Base-by-base conservation (phyloP, 2,113 vertebrate genomes). In the Sapayoa aenigma region DNA sequence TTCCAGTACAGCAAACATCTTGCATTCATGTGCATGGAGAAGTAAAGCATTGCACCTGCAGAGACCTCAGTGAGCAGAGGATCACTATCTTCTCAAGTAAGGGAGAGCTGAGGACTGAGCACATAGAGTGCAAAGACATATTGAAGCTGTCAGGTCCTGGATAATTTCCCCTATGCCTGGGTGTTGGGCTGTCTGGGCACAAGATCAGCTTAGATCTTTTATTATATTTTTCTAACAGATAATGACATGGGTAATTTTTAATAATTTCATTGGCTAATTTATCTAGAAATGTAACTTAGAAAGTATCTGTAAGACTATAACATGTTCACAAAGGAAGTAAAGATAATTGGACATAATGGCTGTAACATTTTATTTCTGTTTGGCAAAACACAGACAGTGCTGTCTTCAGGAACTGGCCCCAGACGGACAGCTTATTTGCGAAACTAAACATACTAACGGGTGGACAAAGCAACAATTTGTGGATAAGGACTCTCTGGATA, bases 41-140 rank as follows among this genome's bases (percentile, higher is more conserved):
- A 55, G 10, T 21, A 47, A 33, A 6, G 12, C n/a, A 17, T 12
- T 0, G 0, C 41, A 67, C 33, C 9, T 52, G 73, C 50, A 56
- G 67, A 76, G 15, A 14, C 13, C 41, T 79, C 15, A 14, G 22
- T n/a, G 6, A 85, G 16, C 24, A 76, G 20, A 76, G 23, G 12
- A 55, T 35, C 13, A 4, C 24, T 35, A 25, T 68, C 22, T 31
- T 13, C 47, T 59, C 35, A 59, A 8, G 15, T 2, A 28, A n/a
- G 9, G 33, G 31, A 72, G 11, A 6, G 12, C 28, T 68, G 13
- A 50, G 49, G 23, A 39, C 39, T 47, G 67, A 65, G 39, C 17
- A 39, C 6, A 11, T 4, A 58, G 12, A 12, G 50, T 72, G 9
- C 39, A 46, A 28, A 42, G 33, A 42, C 24, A 4, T 8, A 65